Base-by-base conservation (phyloP, 2,797 vertebrate species). In the Pitangus sulphuratus region DNA sequence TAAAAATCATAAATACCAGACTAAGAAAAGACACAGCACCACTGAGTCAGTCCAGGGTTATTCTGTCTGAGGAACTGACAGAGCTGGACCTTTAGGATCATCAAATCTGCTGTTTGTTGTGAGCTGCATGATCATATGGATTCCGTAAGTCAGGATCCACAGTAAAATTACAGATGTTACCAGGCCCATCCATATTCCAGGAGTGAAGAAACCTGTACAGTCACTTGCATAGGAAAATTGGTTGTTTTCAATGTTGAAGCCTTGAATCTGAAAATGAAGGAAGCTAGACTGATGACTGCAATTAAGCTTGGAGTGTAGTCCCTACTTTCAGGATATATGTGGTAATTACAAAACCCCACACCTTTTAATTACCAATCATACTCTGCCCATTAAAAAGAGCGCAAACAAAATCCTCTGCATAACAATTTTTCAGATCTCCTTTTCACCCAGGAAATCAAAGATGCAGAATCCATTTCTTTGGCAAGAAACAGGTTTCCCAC, bases 241-340 rank as follows among this genome's bases (percentile, higher is more conserved):
- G 40, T 64, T 90, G 33, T 95, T 93, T 89, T 96, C n/a, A 57
- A 97, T n/a, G 25, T 88, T 95, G 92, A 98, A 97, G 69, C 91
- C 97, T 97, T 97, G 95, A 97, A 98, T 96, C 98, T 98, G 95
- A 79, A 93, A 96, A 95, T 31, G 68, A 87, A 68, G 78, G 96
- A 86, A 64, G 56, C 54, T 50, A 72, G 50, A 75, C 8, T 71
- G 31, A 28, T 47, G 30, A 95, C 15, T 21, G 58, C 35, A 47
- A 44, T 66, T 77, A 90, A 70, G 48, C 28, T n/a, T 37, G 39
- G 35, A 91, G 26, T 2, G 2, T 17, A 93, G 71, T 89, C 25
- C n/a, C 71, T 69, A 83, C 11, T 89, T 88, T 87, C 62, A 94
- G 72, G 37, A 87, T 80, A 24, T 14, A 57, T 11, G 3, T 56